Base-by-base conservation (phyloP, 2,888 invertebrate genomes). In the Sericinus montela region DNA sequence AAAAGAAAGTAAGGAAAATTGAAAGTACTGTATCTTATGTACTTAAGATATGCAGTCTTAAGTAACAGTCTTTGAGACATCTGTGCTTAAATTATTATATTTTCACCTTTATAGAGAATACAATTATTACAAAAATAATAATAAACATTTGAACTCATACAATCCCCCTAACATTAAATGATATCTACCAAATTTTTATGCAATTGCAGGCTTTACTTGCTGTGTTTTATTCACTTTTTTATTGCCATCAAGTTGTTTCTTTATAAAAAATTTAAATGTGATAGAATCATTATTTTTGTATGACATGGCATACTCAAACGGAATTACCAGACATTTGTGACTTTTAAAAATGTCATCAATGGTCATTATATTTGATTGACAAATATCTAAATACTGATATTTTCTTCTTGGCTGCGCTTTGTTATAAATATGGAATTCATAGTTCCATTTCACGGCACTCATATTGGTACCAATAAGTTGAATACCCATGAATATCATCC, bases 351-450 rank as follows among this genome's bases (percentile, higher is more conserved):
- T 62, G 0, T 72, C 68, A 0, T 57, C 46, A 1, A 75, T 11
- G 0, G 67, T 45, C 1, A 58, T 68, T 1, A 10, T 51, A 7
- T 57, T 47, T 0, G 80, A 66, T 1, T 53, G 52, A 45, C 85
- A 84, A 10, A 52, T 53, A 30, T 78, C 78, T 0, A 43, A 40
- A 39, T 62, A 78, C 0, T 55, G 54, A 37, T 59, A 80, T 45
- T 81, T 83, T 29, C 78, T 72, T 0, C 72, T 66, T 0, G 72
- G 72, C 23, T 76, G 59, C 0, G 56, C 60, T 58, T 86, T 85
- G 37, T 83, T 75, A 52, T 74, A 87, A 1, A 86, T 49, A 6
- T 84, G 77, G 0, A 86, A 54, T 51, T 84, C 79, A 45, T 81
- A 86, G 0, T 47, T 55, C 86, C 86, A 87, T 55, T 81, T 83